Conservation (phyloP, 2,113 vertebrate species). For the Danio rerio region GRCz12tu NC_133200.1:20383001-20383500, state of each 20-base stretch:
- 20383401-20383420: too few species aligned
- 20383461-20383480: too few species aligned
- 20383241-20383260: constrained; percentile 97
- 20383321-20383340: constrained; percentile 86
- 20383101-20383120: constrained; percentile 83
- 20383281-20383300: constrained; percentile 83
- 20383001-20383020: too few species aligned
- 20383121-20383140: not conserved
- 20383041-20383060: constrained; percentile 95
- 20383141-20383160: not conserved
- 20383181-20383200: not conserved
- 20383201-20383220: not conserved
- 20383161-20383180: not conserved
- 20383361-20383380: not conserved
- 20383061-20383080: constrained; percentile 97
- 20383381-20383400: too few species aligned
- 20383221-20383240: constrained; percentile 88
- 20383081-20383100: constrained; percentile 91
- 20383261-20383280: constrained; percentile 92
- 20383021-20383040: constrained; percentile 87
- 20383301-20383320: constrained; percentile 79
- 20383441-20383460: too few species aligned
- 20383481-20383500: too few species aligned
- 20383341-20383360: not conserved
- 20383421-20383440: too few species aligned